These are phyloP conservation scores for Orchestia grillus DNA, from an alignment of 1,140 invertebrate species.

Conservation along the genomic window DNA sequence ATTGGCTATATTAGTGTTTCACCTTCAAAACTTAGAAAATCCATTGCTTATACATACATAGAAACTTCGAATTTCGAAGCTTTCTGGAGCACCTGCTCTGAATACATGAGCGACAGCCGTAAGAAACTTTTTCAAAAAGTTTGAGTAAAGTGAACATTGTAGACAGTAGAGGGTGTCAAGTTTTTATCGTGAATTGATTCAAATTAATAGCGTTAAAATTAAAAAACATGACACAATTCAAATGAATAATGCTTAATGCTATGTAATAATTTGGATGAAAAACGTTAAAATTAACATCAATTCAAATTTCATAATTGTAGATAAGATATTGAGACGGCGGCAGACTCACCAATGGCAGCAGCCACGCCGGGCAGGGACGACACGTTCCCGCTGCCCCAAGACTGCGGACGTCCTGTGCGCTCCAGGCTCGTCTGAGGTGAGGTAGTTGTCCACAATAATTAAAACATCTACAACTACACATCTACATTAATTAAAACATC, in stretches of 20 bases:
- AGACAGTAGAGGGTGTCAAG: no score
- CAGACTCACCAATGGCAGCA: conserved; percentile 40
- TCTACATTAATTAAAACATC: background rate
- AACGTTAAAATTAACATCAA: no score
- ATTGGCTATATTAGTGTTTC: background rate
- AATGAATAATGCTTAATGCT: no score
- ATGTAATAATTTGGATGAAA: no score
- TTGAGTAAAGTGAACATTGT: no score
- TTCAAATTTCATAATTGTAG: no score
- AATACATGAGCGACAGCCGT: background rate
- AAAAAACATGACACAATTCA: no score
- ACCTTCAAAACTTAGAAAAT: background rate
- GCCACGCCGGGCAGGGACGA: conserved; percentile 17
- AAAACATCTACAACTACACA: no score
- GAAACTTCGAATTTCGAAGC: background rate
- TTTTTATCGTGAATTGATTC: no score
- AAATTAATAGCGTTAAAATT: no score
- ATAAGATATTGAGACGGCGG: no score
- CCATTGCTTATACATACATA: background rate
- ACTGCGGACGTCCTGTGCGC: conserved; percentile 27
- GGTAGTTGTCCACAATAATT: background rate
- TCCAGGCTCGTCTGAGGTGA: background rate
- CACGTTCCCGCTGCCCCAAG: conserved; percentile 12
- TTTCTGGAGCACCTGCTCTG: background rate
- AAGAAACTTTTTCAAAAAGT: no score